phyloP scores from a whole-genome alignment of 2,113 vertebrate genomes.

The Elanoides forficatus region DNA sequence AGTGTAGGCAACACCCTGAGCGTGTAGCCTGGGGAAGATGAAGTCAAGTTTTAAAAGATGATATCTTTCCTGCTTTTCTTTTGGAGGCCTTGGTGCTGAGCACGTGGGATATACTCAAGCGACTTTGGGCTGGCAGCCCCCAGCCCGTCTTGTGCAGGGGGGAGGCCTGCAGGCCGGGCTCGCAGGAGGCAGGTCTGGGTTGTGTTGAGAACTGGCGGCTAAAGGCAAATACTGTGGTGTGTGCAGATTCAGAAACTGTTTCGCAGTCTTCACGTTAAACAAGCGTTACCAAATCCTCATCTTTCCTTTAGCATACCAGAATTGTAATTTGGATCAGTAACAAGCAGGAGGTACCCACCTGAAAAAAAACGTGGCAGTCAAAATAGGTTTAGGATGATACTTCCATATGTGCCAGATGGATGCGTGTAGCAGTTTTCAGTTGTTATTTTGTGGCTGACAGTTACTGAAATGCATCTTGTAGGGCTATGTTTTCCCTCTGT shows the following conservation, averaged over 20 bases:
- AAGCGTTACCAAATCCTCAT: not conserved
- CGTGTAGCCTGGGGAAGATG: rapidly evolving
- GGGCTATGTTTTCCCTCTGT: not conserved
- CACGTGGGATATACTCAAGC: not conserved
- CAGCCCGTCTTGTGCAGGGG: rapidly evolving
- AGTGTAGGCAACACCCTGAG: too few relatives aligned
- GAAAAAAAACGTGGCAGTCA: not conserved
- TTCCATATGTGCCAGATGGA: not conserved
- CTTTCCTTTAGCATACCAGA: not conserved
- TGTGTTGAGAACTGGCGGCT: not conserved
- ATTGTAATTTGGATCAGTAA: not conserved
- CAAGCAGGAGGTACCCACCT: not conserved
- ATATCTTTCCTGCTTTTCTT: not conserved
- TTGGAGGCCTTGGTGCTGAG: not conserved
- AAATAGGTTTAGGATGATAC: not conserved
- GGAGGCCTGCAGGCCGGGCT: rapidly evolving
- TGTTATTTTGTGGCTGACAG: not conserved
- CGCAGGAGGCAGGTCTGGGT: too few relatives aligned
- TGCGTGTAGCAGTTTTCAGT: not conserved
- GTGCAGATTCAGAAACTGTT: not conserved
- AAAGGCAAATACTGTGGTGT: not conserved
- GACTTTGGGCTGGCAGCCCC: not conserved
- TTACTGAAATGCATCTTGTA: not conserved
- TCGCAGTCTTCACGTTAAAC: not conserved
- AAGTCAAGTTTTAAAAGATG: not conserved